Conservation (phyloP, 2,797 vertebrate species). For the Melanotaenia nigrans region DNA sequence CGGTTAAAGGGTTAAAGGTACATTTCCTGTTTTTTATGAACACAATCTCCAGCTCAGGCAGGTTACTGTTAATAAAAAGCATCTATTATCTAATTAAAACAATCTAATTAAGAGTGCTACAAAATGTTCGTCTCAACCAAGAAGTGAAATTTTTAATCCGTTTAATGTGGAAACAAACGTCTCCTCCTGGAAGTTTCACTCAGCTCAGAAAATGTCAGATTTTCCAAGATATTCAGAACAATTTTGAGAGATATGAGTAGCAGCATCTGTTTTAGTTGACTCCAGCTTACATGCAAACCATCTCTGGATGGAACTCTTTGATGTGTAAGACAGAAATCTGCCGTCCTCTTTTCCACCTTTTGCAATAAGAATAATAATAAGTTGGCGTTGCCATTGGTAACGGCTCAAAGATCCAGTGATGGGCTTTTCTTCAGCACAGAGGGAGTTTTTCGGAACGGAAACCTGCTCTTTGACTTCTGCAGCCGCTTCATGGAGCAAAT, state of each 20-base stretch:
- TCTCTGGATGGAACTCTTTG: background rate
- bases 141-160: background rate
- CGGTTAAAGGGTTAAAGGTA: background rate
- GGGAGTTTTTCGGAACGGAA: background rate
- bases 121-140: too few species aligned
- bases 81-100: too few species aligned
- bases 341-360: background rate
- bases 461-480: background rate
- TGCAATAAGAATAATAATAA: background rate
- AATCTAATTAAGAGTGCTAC: too few species aligned
- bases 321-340: background rate
- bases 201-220: too few species aligned
- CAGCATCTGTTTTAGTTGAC: background rate
- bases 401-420: background rate
- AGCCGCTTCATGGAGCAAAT: background rate
- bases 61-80: too few species aligned
- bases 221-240: too few species aligned
- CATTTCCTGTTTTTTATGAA: background rate
- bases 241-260: background rate
- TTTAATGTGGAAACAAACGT: background rate
- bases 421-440: background rate
- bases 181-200: too few species aligned
- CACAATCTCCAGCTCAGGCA: background rate
- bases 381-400: slow-evolving; percentile 27
- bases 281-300: background rate